Evolutionary conservation across 2,888 invertebrate species (phyloP).

Genomic region (Pseudolycoriella hygida): DNA sequence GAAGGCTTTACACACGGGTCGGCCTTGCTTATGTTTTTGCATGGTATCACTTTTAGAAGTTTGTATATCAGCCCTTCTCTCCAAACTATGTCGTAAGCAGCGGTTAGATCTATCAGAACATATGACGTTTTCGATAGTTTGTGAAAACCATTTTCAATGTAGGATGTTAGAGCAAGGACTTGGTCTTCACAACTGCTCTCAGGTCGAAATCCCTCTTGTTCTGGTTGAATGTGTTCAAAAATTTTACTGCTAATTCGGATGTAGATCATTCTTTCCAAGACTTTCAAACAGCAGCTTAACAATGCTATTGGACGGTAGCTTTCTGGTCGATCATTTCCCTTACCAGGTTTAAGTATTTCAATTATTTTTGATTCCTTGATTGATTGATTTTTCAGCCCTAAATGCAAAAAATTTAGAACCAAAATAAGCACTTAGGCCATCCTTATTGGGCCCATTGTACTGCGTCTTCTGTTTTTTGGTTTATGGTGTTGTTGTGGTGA

Average conservation of each 20-base stretch:
- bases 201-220: neutral
- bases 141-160: neutral
- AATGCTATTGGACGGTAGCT: too few species aligned
- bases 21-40: too few species aligned
- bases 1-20: too few species aligned
- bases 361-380: neutral
- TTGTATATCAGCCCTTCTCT: neutral
- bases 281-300: too few species aligned
- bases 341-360: neutral
- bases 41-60: neutral
- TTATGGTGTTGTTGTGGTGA: too few species aligned
- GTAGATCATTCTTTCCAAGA: neutral
- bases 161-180: neutral
- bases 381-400: too few species aligned
- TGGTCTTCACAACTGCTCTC: neutral
- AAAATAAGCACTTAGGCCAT: too few species aligned
- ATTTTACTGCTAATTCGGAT: neutral
- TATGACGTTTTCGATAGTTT: neutral
- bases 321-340: neutral
- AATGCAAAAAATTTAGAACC: too few species aligned
- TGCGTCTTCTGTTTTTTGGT: too few species aligned
- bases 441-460: too few species aligned
- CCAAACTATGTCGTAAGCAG: neutral
- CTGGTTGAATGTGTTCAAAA: too few species aligned
- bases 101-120: too few species aligned